phyloP scores from a whole-genome alignment of 2,888 invertebrate species.

The Microplitis deprimator region DNA sequence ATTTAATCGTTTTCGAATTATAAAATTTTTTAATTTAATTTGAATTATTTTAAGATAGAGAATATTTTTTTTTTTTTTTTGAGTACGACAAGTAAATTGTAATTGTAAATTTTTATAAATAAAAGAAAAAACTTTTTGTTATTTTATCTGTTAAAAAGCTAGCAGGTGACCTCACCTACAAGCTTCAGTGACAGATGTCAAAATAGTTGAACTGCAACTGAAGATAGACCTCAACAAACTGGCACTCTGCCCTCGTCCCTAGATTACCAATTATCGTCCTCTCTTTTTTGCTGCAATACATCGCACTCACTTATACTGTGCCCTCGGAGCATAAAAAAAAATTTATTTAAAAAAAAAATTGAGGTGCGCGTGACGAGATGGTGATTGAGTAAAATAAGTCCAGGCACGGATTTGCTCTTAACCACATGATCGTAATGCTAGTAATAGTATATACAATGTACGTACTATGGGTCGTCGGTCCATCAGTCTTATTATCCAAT shows the following conservation, averaged over 20 bases:
- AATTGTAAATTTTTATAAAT: no score
- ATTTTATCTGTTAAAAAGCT: not conserved
- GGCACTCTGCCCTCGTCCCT: conserved; percentile 45
- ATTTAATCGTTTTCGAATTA: no score
- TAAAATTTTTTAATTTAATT: no score
- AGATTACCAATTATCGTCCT: conserved; percentile 36
- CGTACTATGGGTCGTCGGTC: conserved; percentile 37
- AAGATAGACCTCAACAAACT: conserved; percentile 55
- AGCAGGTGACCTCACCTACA: not conserved
- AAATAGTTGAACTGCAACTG: conserved; percentile 47
- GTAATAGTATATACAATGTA: conserved; percentile 39
- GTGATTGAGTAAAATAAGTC: conserved; percentile 40
- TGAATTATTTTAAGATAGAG: no score
- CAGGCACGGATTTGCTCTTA: conserved; percentile 54
- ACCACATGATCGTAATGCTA: conserved; percentile 52
- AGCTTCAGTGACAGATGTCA: not conserved
- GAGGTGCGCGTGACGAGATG: conserved; percentile 36
- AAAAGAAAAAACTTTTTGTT: no score
- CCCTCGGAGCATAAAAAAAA: conserved; percentile 2
- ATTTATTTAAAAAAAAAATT: conserved; percentile 32
- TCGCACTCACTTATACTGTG: not conserved
- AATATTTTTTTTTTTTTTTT: no score
- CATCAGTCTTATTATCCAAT: conserved; percentile 60
- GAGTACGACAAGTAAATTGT: no score
- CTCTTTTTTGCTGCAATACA: conserved; percentile 9